These are phyloP conservation scores for Hucho hucho DNA, from an alignment of 2,113 vertebrate genomes.

Conservation along the genomic window DNA sequence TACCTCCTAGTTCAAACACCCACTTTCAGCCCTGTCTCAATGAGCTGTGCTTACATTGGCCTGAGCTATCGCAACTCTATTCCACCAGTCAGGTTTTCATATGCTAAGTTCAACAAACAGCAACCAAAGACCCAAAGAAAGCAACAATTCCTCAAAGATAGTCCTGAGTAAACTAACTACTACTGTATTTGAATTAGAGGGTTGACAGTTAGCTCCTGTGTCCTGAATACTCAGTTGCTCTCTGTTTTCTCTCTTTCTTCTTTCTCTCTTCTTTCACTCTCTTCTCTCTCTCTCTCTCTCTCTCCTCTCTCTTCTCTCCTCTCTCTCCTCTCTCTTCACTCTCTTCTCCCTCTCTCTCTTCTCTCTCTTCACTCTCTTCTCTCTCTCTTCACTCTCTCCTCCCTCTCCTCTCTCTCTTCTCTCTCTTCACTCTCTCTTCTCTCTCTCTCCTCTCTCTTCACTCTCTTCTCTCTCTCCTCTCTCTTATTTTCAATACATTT, in stretches of 20 bases:
- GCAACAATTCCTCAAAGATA: constrained; percentile 51
- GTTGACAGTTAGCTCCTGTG: constrained; percentile 2
- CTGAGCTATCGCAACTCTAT: constrained; percentile 35
- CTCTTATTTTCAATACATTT: constrained; percentile 23
- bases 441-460: too few species aligned
- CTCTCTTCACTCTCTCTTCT: too few species aligned
- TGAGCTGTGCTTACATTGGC: constrained; percentile 49
- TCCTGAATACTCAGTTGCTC: constrained; percentile 19
- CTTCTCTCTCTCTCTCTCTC: not conserved
- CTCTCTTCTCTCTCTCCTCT: constrained; percentile 13
- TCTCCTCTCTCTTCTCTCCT: constrained; percentile 20
- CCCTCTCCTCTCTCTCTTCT: too few species aligned
- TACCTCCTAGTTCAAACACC: constrained; percentile 28
- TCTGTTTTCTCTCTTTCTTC: too few species aligned
- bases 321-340: too few species aligned
- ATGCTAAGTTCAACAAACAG: constrained; percentile 63
- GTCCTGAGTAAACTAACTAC: constrained; percentile 35
- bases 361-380: too few species aligned
- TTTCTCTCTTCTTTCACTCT: too few species aligned
- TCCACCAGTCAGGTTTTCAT: constrained; percentile 50
- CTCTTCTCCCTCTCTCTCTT: not conserved
- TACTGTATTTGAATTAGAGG: constrained; percentile 37
- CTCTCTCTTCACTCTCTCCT: too few species aligned
- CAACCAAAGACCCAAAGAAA: constrained; percentile 21
- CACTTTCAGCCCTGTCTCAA: constrained; percentile 37